A percentile compares a stretch with the other conserved stretches of the same genome.
Evolutionary conservation across 2,888 invertebrate genomes (phyloP).

Genomic region (Hirtodrosophila duncani): DNA sequence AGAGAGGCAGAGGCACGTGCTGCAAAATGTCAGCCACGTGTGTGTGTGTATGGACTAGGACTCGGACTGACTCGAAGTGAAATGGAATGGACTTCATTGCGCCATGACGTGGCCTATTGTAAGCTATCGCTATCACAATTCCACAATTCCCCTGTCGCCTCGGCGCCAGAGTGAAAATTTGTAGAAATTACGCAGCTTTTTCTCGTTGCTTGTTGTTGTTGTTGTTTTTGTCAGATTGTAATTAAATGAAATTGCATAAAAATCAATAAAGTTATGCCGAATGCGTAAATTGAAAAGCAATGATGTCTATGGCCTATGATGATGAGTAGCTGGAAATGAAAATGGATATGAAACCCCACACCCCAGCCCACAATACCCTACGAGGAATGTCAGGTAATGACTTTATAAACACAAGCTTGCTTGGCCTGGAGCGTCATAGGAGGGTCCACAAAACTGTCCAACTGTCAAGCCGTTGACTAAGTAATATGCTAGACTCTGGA

Average conservation of each 20-base stretch:
- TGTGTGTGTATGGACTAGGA: slow-evolving; percentile 7
- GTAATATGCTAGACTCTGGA: slow-evolving; percentile 28
- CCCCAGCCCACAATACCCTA: slow-evolving; percentile 1
- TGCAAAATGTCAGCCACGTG: slow-evolving; percentile 51
- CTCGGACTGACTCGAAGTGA: neutral
- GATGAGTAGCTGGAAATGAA: slow-evolving; percentile 24
- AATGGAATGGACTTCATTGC: slow-evolving; percentile 1
- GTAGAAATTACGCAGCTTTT: slow-evolving; percentile 73
- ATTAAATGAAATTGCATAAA: slow-evolving; percentile 72
- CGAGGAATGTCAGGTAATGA: slow-evolving; percentile 36
- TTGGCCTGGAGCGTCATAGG: slow-evolving; percentile 3
- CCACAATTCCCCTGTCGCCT: slow-evolving; percentile 32
- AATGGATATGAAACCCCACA: slow-evolving; percentile 3
- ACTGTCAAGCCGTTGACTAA: slow-evolving; percentile 51
- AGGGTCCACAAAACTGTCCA: slow-evolving; percentile 42
- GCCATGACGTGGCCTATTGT: slow-evolving; percentile 47
- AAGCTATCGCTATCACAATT: slow-evolving; percentile 11
- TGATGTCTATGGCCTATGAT: slow-evolving; percentile 25
- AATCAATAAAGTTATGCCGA: slow-evolving; percentile 50
- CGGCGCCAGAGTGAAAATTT: slow-evolving; percentile 71
- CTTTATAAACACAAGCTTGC: slow-evolving; percentile 58
- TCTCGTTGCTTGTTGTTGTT: slow-evolving; percentile 6
- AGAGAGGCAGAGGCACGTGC: slow-evolving; percentile 58
- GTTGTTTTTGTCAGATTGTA: slow-evolving; percentile 31
- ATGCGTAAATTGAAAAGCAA: slow-evolving; percentile 22